phyloP scores from a whole-genome alignment of 2,888 invertebrate genomes.

The Vandiemenella viatica region DNA sequence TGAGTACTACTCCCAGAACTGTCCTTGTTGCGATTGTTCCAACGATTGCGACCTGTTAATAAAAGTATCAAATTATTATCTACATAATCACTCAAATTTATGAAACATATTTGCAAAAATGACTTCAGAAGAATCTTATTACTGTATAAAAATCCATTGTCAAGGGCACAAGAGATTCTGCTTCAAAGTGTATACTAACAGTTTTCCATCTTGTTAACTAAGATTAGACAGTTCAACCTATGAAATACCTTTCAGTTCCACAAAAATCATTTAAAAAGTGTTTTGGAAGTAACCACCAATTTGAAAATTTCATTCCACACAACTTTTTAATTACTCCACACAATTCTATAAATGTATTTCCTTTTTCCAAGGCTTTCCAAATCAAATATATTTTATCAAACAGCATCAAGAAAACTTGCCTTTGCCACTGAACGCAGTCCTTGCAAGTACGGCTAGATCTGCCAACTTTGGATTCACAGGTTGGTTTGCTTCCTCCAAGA shows the following conservation, averaged over 20 bases:
- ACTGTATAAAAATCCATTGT: not conserved
- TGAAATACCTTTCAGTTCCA: no score
- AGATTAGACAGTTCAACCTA: no score
- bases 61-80: not conserved
- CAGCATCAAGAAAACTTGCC: not conserved
- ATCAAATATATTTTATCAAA: not conserved
- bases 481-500: constrained; percentile 86
- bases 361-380: no score
- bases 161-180: no score
- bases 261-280: no score
- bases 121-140: not conserved
- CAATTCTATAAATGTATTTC: no score
- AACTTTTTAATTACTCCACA: no score
- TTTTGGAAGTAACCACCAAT: no score
- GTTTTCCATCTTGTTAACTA: no score
- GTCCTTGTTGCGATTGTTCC: constrained; percentile 26
- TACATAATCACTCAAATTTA: not conserved
- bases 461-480: constrained; percentile 62
- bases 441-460: constrained; percentile 50
- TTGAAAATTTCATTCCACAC: no score
- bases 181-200: no score
- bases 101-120: not conserved
- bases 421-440: constrained; percentile 19
- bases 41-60: constrained; percentile 25
- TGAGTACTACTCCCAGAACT: constrained; percentile 1